Evolutionary conservation across 1,140 invertebrate species (phyloP).

Genomic region (Choristoneura fumiferana): DNA sequence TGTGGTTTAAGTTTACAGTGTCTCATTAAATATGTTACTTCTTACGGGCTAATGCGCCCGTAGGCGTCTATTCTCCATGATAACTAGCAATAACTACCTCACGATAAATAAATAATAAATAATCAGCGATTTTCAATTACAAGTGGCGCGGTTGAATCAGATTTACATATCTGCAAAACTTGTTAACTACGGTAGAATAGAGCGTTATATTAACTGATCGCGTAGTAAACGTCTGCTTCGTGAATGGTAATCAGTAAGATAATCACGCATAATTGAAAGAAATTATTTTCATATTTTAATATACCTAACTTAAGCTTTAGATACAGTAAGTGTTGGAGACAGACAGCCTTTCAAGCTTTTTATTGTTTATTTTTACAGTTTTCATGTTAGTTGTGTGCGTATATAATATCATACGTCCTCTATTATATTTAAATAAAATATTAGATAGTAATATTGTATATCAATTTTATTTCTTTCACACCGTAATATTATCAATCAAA

Average conservation of each 20-base stretch:
- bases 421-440: too few species aligned
- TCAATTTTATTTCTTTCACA: too few species aligned
- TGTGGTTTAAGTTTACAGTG: constrained; percentile 5
- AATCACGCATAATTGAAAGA: too few species aligned
- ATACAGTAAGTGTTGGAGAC: too few species aligned
- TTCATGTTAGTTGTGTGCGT: too few species aligned
- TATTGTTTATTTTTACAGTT: too few species aligned
- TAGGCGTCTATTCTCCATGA: constrained; percentile 4
- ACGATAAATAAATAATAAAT: constrained; percentile 17
- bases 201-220: constrained; percentile 3
- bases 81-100: neutral
- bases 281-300: too few species aligned
- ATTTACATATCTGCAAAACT: constrained; percentile 16
- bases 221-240: neutral
- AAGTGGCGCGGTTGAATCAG: constrained; percentile 22
- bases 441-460: too few species aligned
- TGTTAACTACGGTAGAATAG: constrained; percentile 3
- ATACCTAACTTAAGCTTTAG: too few species aligned
- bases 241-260: constrained; percentile 14
- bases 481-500: neutral
- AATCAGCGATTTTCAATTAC: constrained; percentile 24
- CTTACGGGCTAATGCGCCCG: constrained; percentile 4
- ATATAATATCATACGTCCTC: too few species aligned
- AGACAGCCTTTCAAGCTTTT: too few species aligned
- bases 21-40: neutral